Base-by-base conservation (phyloP, 53 echinoderm and acorn worm genomes). In the Holothuria scabra region DNA sequence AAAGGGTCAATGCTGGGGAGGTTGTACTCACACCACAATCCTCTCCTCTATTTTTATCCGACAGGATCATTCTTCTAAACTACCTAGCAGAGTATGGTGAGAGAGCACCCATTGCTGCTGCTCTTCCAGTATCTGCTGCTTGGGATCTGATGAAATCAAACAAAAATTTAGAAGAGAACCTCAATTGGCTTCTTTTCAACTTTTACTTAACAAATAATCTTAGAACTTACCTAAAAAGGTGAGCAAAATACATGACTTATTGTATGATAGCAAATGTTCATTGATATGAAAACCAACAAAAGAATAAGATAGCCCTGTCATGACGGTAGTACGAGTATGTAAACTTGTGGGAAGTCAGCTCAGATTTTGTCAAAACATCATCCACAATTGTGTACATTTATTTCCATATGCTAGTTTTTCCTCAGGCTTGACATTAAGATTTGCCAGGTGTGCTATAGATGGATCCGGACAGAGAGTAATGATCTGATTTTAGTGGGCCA, bases 11-110 rank as follows among this genome's bases (percentile, higher is more conserved):
- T n/a, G n/a, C n/a, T n/a, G n/a, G n/a, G n/a, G n/a, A n/a, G n/a
- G 8, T 8, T 41, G 41, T 41, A 5, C 41, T 41, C 7, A 41
- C 10, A 41, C 6, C 7, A 41, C 10, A n/a, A n/a, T n/a, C n/a
- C n/a, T n/a, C n/a, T 41, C 41, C 10, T 41, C 2, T 41, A 41
- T 6, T 52, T 52, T 35, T 76, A 20, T 24, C 84, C 57, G 55
- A 12, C 72, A 96, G 96, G 7, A 96, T 96, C 74, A 96, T 96
- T 74, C 83, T 96, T n/a, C 89, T 96, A 32, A 93, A 96, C 88
- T 96, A 96, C 85, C 74, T 96, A 38, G 96, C 96, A 19, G 93
- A 96, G 66, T 83, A 84, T 46, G 93, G 92, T 3, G 38, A 67
- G 64, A 46, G 86, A 5, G 90, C 91, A 0, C 91, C 90, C 0